Percentiles rank a stretch among this genome's conserved stretches.
These are phyloP conservation scores for Steinernema carpocapsae DNA, from an alignment of 2,888 invertebrate species.

Conservation along the genomic window DNA sequence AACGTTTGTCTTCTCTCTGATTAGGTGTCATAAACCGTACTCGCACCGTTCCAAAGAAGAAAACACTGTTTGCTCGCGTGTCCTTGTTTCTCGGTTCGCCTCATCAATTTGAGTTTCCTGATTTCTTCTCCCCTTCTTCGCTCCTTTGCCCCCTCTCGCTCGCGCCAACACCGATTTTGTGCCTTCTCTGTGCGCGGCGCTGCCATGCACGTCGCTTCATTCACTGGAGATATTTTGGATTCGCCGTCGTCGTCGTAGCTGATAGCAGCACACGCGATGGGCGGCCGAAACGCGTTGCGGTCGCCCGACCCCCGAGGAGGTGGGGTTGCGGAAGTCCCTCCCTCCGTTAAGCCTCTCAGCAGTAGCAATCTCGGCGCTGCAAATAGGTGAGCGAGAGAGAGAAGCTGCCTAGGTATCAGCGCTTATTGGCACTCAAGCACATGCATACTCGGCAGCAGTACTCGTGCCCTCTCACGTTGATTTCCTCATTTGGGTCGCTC, in stretches of 20 bases:
- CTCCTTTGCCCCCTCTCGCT: not conserved
- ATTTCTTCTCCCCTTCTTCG: too few species aligned
- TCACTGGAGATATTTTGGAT: constrained; percentile 17
- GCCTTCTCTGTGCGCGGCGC: not conserved
- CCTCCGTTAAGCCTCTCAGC: constrained; percentile 13
- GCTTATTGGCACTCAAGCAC: constrained; percentile 32
- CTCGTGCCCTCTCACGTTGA: not conserved
- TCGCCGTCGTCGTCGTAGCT: constrained; percentile 6
- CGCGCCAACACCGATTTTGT: not conserved
- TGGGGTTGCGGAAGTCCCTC: constrained; percentile 29
- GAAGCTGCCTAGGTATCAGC: constrained; percentile 24
- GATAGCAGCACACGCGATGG: not conserved
- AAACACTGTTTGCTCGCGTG: constrained; percentile 12
- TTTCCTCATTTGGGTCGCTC: not conserved
- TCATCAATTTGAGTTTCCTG: constrained; percentile 29
- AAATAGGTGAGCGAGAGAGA: constrained; percentile 19
- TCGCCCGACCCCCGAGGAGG: constrained; percentile 27
- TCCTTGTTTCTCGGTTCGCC: constrained; percentile 29
- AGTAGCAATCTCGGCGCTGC: constrained; percentile 6
- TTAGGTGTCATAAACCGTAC: constrained; percentile 34
- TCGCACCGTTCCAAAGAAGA: not conserved
- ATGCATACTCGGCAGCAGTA: not conserved
- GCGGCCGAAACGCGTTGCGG: constrained; percentile 19
- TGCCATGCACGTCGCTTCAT: constrained; percentile 2
- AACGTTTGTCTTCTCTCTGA: constrained; percentile 26